Conservation (phyloP, 2,797 vertebrate genomes). For the Tamandua tetradactyla region DNA sequence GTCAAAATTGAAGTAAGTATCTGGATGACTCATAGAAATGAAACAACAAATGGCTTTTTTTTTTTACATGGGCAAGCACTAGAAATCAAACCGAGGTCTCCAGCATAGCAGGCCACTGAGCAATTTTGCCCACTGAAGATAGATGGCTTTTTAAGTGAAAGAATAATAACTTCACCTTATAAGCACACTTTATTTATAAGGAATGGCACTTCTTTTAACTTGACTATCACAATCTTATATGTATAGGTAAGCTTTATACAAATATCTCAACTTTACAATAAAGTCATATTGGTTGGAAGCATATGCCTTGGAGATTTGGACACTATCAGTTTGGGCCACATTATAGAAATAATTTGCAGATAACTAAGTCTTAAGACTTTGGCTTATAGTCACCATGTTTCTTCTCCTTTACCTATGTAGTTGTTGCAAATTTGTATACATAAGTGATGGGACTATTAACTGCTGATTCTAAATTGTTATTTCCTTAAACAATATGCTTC, state of each 20-base stretch:
- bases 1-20: not conserved
- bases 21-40: not conserved
- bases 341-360: not conserved
- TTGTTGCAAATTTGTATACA: not conserved
- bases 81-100: too few relatives aligned
- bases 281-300: not conserved
- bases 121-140: too few relatives aligned
- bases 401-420: not conserved
- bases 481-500: not conserved
- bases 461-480: not conserved
- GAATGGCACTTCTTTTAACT: not conserved
- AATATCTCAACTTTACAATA: not conserved
- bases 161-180: not conserved
- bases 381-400: not conserved
- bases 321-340: not conserved
- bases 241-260: not conserved
- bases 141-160: not conserved
- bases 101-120: too few relatives aligned
- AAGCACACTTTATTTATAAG: not conserved
- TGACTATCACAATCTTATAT: not conserved
- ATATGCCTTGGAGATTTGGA: not conserved
- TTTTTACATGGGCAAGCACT: too few relatives aligned
- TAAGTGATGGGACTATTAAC: not conserved
- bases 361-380: not conserved
- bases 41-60: too few relatives aligned